Evolutionary conservation across 2,888 invertebrate genomes (phyloP).

Genomic region (Brenthis daphne): DNA sequence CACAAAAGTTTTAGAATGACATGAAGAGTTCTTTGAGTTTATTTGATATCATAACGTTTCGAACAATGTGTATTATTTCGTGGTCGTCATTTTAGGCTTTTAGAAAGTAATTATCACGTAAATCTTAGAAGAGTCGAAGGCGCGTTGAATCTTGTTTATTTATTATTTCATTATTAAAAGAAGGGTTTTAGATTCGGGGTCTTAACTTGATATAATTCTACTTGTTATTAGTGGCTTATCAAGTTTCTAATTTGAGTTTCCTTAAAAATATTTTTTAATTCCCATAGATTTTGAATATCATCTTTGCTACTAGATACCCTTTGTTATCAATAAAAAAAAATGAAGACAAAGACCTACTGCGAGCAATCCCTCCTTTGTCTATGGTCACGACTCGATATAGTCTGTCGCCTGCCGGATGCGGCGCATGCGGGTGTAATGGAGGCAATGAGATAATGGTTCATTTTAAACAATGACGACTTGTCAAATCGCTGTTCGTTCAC

Average conservation of each 20-base stretch:
- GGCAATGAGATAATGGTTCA: conserved; percentile 73
- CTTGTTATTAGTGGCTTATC: conserved; percentile 2
- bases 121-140: too few species aligned
- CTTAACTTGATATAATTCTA: background rate
- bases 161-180: too few species aligned
- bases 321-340: conserved; percentile 47
- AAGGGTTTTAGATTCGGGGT: too few species aligned
- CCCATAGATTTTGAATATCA: conserved; percentile 31
- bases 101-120: too few species aligned
- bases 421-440: conserved; percentile 73
- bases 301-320: conserved; percentile 28
- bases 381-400: conserved; percentile 64
- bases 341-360: conserved; percentile 59
- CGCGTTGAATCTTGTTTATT: too few species aligned
- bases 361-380: conserved; percentile 64
- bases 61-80: too few species aligned
- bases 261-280: conserved; percentile 18
- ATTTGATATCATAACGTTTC: too few species aligned
- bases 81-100: too few species aligned
- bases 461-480: conserved; percentile 64
- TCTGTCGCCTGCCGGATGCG: conserved; percentile 64
- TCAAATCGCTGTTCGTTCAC: conserved; percentile 51
- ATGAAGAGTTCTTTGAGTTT: too few species aligned
- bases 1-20: too few species aligned
- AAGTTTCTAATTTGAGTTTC: background rate